Base-by-base conservation (phyloP, 2,113 vertebrate species). In the Lethenteron camtschaticum region DNA sequence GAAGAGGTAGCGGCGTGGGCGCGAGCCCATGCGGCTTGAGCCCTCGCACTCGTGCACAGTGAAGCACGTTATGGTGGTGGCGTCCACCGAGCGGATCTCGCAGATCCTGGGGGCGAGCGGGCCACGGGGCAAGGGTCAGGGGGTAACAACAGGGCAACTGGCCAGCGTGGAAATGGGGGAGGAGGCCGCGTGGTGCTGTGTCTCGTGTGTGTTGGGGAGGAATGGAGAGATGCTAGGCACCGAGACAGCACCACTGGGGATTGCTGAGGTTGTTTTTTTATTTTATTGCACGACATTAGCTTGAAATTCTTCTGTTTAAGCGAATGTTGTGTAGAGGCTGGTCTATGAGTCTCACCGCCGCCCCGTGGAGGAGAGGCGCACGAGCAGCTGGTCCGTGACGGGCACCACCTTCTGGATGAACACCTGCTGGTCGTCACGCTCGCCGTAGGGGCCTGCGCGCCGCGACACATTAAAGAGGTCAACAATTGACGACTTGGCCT, bases 361-460 rank as follows among this genome's bases (percentile, higher is more conserved):
- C 70, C 92, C 92, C 66, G 92, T 96, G 20, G 92, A 97, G 57
- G 92, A 97, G 10, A 96, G 85, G 69, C 92, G 85, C 55, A 97
- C 91, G 77, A 95, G 95, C 56, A 97, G 80, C 73, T 92, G 96
- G 78, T 89, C 89, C 2, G 91, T 97, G 76, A 97, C 86, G 56
- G 92, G 92, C 74, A 97, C 94, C 76, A 97, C 91, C 77, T 97
- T 97, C 80, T 97, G 92, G 75, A 97, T 95, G 75, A 97, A 97
- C 56, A 97, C 92, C 72, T 96, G 92, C 71, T 97, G 92, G 74
- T 97, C 92, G 60, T 96, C 92, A 78, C 92, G 81, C 74, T 97
- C 92, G 73, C 92, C 92, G 80, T 94, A 97, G 8, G 92, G 92
- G 56, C 92, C 92, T 97, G 75, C 58, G 18, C 56, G 59, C 8